phyloP scores from a whole-genome alignment of 2,113 vertebrate genomes.

The Rhinoptilus africanus region DNA sequence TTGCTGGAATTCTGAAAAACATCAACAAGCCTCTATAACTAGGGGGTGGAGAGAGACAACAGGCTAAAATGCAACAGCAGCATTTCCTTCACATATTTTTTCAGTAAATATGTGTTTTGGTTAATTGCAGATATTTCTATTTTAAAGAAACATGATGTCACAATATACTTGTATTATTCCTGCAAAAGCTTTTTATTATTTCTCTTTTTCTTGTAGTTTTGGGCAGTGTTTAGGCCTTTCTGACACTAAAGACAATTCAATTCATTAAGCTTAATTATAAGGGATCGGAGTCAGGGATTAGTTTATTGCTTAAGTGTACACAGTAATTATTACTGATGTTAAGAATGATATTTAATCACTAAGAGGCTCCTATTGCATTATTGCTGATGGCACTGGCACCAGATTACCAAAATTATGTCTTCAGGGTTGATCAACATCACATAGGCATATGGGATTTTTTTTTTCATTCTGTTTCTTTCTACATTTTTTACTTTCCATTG shows the following conservation, averaged over 20 bases:
- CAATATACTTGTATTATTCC: background rate
- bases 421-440: slow-evolving; percentile 12
- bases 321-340: slow-evolving; percentile 37
- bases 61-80: background rate
- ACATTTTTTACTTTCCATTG: background rate
- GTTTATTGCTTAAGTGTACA: slow-evolving; percentile 44
- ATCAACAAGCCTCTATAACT: background rate
- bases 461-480: background rate
- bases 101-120: background rate
- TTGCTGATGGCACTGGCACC: background rate
- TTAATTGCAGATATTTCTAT: background rate
- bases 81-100: background rate
- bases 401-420: slow-evolving; percentile 1
- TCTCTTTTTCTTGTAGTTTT: slow-evolving; percentile 14
- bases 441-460: background rate
- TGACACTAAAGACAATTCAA: slow-evolving; percentile 13
- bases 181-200: background rate
- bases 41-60: background rate
- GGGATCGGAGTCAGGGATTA: slow-evolving; percentile 9
- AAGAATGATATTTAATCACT: slow-evolving; percentile 30
- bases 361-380: background rate
- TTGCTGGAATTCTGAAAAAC: background rate
- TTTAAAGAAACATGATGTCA: background rate
- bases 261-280: slow-evolving; percentile 57
- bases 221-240: slow-evolving; percentile 13